Base-by-base conservation (phyloP, 2,113 vertebrate genomes). In the Lethenteron camtschaticum region DNA sequence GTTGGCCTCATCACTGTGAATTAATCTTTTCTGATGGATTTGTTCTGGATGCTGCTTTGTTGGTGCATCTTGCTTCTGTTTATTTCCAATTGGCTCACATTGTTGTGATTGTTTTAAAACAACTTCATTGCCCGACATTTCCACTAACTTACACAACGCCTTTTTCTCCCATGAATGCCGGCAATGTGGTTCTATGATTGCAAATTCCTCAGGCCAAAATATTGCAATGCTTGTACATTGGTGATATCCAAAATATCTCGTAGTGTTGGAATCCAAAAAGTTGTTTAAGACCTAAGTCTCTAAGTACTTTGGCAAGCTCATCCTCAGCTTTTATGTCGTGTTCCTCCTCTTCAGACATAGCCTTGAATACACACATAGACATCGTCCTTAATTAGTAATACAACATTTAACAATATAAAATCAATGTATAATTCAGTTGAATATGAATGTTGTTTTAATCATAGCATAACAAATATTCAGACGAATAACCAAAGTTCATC, bases 211-310 rank as follows among this genome's bases (percentile, higher is more conserved):
- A 58, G 75, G 0, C 60, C 9, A 12, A 78, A 6, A 2, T 78
- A 9, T 73, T 78, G 69, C 72, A 79, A 71, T 55, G 74, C 71
- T 57, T 76, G 70, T 2, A 1, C 8, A 68, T 69, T 72, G n/a
- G 69, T 66, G 12, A 79, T 63, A 41, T 57, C 74, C 9, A 79
- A n/a, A 1, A 73, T 2, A 70, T 78, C 13, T 0, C 56, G 58
- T 8, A 78, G 58, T 8, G 72, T 76, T 10, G 76, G 73, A 2
- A 80, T 11, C 80, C 77, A 79, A 70, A 73, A 72, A 1, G 3
- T 20, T 13, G 1, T 1, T 70, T 70, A 70, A 81, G 58, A 1
- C 72, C 79, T 69, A 70, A 73, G 8, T 75, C 16, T 69, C 6
- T 12, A 11, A 79, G 70, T 6, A 58, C 69, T 11, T 76, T 10